Evolutionary conservation across 2,113 vertebrate species (phyloP).

Genomic region (Uria aalge): DNA sequence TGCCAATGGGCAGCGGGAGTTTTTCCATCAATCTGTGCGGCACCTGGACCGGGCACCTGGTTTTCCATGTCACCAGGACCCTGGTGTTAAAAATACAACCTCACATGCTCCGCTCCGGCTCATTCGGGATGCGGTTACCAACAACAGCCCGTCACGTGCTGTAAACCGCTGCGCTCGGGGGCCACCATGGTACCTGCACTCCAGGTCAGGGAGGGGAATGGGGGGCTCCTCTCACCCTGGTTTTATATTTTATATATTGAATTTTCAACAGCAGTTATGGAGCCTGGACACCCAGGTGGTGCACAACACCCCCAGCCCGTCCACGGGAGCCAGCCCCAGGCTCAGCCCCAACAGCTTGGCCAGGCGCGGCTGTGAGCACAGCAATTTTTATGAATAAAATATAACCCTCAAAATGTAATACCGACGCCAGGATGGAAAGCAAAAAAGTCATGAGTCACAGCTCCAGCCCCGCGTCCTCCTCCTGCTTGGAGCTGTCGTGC

Average conservation of each 20-base stretch:
- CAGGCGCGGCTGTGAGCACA: background rate
- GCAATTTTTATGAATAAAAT: slow-evolving; percentile 15
- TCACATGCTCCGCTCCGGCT: background rate
- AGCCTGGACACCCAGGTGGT: background rate
- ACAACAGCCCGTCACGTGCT: slow-evolving; percentile 5
- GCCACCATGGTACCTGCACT: accelerated
- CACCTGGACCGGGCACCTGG: background rate
- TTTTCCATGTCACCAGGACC: slow-evolving; percentile 24
- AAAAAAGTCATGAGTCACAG: background rate
- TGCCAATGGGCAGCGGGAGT: background rate
- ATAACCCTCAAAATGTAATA: background rate
- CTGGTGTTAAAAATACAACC: slow-evolving; percentile 57
- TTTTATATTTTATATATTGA: background rate
- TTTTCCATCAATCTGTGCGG: background rate
- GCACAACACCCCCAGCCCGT: background rate
- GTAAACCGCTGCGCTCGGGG: accelerated
- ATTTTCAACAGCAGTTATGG: background rate
- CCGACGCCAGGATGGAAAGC: accelerated
- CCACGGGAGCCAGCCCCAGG: background rate
- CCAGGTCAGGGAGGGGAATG: background rate
- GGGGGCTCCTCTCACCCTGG: background rate
- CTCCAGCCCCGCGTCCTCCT: background rate
- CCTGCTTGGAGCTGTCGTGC: background rate
- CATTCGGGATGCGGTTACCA: background rate
- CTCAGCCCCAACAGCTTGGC: background rate